A percentile compares a stretch with the other conserved stretches of the same genome.
phyloP scores from a whole-genome alignment of 2,113 vertebrate genomes.

The Damaliscus lunatus region DNA sequence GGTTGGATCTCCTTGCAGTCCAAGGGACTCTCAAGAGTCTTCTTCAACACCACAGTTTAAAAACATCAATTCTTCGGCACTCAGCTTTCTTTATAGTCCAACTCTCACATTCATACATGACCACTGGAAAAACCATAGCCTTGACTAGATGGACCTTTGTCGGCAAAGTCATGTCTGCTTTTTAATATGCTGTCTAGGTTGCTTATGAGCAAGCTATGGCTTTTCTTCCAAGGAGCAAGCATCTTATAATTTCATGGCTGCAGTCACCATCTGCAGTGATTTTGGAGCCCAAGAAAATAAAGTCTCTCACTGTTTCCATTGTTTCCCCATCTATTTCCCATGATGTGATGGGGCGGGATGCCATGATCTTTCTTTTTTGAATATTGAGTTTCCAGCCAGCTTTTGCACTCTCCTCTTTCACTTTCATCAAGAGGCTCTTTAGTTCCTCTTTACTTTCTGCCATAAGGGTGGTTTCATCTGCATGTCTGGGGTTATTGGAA shows the following conservation, averaged over 20 bases:
- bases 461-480: neutral
- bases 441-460: neutral
- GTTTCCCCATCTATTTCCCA: neutral
- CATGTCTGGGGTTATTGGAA: neutral
- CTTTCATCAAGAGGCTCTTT: neutral
- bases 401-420: neutral
- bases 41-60: neutral
- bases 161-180: neutral
- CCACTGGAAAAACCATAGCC: neutral
- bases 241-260: neutral
- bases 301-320: neutral
- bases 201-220: neutral
- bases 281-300: neutral
- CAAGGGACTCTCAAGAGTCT: neutral
- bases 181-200: neutral
- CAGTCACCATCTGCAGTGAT: neutral
- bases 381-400: neutral
- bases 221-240: neutral
- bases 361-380: neutral
- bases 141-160: neutral
- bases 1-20: neutral
- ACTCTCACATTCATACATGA: neutral
- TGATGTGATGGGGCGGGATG: accelerated
- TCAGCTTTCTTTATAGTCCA: neutral
- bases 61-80: neutral